Conservation (phyloP, 1,140 invertebrate genomes). For the Helicoverpa armigera region DNA sequence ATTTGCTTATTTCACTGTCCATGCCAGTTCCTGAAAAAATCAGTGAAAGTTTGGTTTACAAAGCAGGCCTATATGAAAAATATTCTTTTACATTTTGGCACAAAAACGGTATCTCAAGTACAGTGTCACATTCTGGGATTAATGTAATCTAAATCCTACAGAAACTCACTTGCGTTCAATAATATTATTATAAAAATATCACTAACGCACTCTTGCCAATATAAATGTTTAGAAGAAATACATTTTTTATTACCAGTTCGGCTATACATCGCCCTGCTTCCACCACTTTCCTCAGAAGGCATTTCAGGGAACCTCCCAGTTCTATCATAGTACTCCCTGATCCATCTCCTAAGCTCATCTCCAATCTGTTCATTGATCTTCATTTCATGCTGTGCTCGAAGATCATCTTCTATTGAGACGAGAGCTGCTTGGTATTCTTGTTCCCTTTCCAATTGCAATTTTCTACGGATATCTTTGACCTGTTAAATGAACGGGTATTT, state of each 20-base stretch:
- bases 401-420: constrained; percentile 87
- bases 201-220: no score
- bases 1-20: constrained; percentile 92
- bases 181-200: no score
- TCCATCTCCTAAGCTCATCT: constrained; percentile 95
- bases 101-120: no score
- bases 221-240: no score
- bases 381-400: constrained; percentile 88
- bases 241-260: constrained; percentile 87
- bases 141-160: no score
- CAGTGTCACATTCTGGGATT: no score
- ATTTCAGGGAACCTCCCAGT: constrained; percentile 96
- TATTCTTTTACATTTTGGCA: no score
- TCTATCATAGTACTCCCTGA: constrained; percentile 91
- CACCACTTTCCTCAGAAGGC: constrained; percentile 95
- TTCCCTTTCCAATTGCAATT: constrained; percentile 88
- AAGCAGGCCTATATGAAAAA: neutral
- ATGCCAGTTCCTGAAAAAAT: constrained; percentile 85
- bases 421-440: constrained; percentile 88
- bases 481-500: constrained; percentile 57
- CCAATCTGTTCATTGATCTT: constrained; percentile 93
- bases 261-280: constrained; percentile 94
- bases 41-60: neutral
- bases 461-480: constrained; percentile 87
- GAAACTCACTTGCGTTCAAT: no score